Evolutionary conservation across 2,113 vertebrate genomes (phyloP).

Genomic region (Oreochromis niloticus): DNA sequence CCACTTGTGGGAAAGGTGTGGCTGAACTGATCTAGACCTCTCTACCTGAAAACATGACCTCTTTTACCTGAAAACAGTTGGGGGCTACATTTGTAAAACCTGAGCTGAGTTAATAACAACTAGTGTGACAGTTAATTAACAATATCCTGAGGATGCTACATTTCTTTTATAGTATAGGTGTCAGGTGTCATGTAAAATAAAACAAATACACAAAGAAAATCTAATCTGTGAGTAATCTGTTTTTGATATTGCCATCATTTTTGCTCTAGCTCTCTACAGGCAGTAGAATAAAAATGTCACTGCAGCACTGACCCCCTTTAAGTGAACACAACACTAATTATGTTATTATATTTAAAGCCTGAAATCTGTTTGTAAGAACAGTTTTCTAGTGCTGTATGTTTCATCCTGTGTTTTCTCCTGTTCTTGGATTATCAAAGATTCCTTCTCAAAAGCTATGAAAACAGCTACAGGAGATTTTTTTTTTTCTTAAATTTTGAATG

Average conservation of each 20-base stretch:
- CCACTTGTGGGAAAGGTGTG: neutral
- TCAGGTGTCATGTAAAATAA: neutral
- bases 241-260: neutral
- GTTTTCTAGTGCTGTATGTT: neutral
- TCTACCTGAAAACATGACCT: no score
- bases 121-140: neutral
- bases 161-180: neutral
- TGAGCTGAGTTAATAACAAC: neutral
- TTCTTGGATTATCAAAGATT: conserved; percentile 24
- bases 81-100: neutral
- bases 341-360: neutral
- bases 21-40: neutral
- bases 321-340: neutral
- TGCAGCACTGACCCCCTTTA: neutral
- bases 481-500: conserved; percentile 6
- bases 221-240: neutral
- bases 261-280: neutral
- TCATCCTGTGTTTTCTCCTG: neutral
- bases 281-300: neutral
- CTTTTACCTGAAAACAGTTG: no score
- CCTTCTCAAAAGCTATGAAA: neutral
- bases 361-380: neutral
- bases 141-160: neutral
- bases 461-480: neutral
- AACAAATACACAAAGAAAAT: neutral